A percentile compares a stretch with the other conserved stretches of the same genome.
These are phyloP conservation scores for Cantharis rustica DNA, from an alignment of 2,888 invertebrate genomes.

Conservation along the genomic window DNA sequence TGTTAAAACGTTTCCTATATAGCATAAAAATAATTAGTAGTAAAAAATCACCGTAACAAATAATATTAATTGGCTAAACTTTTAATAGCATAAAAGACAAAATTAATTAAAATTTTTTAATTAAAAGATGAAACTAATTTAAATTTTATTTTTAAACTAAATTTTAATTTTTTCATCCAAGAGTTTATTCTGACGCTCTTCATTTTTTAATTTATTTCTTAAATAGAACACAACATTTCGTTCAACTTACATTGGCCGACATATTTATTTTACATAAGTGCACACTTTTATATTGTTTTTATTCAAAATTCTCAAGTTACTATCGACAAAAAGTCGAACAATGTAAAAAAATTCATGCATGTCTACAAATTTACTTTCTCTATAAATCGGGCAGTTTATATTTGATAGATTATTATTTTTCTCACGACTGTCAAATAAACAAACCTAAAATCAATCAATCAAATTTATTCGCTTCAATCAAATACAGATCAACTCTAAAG, in stretches of 20 bases:
- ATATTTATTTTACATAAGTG: background rate
- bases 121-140: background rate
- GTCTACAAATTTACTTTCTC: background rate
- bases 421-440: too few species aligned
- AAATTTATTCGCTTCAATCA: too few species aligned
- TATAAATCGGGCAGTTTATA: too few species aligned
- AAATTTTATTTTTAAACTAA: background rate
- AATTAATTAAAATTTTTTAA: conserved; percentile 3
- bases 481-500: too few species aligned
- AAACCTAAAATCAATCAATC: too few species aligned
- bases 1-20: background rate
- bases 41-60: background rate
- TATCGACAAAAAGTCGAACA: background rate
- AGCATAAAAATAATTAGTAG: background rate
- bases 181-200: background rate
- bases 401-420: too few species aligned
- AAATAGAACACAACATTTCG: background rate
- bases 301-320: background rate
- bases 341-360: background rate
- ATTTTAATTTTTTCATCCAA: background rate
- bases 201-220: background rate
- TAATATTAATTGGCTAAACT: background rate
- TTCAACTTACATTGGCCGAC: background rate
- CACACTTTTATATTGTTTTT: background rate
- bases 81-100: background rate